Evolutionary conservation across 2,113 vertebrate genomes (phyloP).

Genomic region (Peucedramus taeniatus): DNA sequence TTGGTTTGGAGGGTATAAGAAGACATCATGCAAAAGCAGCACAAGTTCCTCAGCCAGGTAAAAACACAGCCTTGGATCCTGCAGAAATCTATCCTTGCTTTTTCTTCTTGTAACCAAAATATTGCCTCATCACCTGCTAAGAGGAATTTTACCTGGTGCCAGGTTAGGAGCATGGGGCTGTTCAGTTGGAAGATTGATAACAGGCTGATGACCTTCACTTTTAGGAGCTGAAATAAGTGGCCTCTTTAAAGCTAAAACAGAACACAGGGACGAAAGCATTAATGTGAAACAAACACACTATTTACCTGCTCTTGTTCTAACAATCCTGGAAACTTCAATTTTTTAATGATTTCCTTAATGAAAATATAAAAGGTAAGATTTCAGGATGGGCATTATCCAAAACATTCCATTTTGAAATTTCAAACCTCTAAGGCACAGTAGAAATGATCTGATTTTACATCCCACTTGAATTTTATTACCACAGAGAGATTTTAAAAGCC

Average conservation of each 20-base stretch:
- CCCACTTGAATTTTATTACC: not conserved
- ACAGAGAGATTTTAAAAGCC: not conserved
- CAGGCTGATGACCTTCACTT: conserved; percentile 46
- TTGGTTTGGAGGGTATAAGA: fast-evolving
- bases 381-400: not conserved
- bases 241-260: conserved; percentile 71
- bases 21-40: fast-evolving
- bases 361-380: not conserved
- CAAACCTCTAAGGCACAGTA: not conserved
- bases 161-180: conserved; percentile 64
- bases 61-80: not conserved
- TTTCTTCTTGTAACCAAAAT: not conserved
- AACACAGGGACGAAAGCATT: conserved; percentile 21
- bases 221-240: conserved; percentile 63
- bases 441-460: not conserved
- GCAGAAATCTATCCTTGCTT: not conserved
- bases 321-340: not conserved
- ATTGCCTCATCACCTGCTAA: not conserved
- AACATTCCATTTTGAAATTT: not conserved
- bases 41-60: not conserved
- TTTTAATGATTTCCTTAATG: not conserved
- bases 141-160: conserved; percentile 59
- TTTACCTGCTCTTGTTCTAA: not conserved
- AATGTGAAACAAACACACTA: not conserved
- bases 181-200: conserved; percentile 50